These are phyloP conservation scores for Tyto alba DNA, from an alignment of 2,113 vertebrate species.

Conservation along the genomic window DNA sequence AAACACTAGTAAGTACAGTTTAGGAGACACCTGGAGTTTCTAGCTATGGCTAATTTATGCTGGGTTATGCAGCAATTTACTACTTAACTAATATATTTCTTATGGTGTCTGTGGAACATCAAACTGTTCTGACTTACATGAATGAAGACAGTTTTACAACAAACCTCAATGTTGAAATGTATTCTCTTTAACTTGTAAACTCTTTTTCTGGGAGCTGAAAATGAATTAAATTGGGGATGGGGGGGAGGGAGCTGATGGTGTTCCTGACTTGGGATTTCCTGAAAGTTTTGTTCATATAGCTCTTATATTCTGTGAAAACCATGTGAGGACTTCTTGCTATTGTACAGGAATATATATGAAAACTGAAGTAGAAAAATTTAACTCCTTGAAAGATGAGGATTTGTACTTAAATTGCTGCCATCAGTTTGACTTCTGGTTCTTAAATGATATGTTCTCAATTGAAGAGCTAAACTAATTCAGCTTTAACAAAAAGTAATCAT, in stretches of 20 bases:
- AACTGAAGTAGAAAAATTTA: neutral
- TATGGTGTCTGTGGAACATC: neutral
- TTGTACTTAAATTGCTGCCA: neutral
- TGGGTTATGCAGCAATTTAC: neutral
- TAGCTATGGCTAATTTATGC: neutral
- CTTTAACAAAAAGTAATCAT: neutral
- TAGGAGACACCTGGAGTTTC: neutral
- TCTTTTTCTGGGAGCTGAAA: neutral
- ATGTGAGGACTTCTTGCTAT: neutral
- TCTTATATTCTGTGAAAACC: neutral
- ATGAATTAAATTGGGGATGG: neutral
- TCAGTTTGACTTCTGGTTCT: neutral
- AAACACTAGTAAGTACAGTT: conserved; percentile 85
- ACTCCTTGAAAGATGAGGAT: neutral
- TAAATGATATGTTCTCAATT: neutral
- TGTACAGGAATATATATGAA: rapidly evolving
- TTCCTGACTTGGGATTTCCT: neutral
- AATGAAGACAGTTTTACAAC: neutral
- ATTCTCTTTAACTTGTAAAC: neutral
- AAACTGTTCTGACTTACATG: rapidly evolving
- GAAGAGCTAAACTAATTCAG: neutral
- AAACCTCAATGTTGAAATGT: neutral
- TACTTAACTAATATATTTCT: neutral
- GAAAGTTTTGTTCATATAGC: neutral
- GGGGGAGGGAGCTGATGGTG: neutral